These are phyloP conservation scores for Montipora capricornis DNA, from an alignment of 64 coral and sea anemone species.

Conservation along the genomic window DNA sequence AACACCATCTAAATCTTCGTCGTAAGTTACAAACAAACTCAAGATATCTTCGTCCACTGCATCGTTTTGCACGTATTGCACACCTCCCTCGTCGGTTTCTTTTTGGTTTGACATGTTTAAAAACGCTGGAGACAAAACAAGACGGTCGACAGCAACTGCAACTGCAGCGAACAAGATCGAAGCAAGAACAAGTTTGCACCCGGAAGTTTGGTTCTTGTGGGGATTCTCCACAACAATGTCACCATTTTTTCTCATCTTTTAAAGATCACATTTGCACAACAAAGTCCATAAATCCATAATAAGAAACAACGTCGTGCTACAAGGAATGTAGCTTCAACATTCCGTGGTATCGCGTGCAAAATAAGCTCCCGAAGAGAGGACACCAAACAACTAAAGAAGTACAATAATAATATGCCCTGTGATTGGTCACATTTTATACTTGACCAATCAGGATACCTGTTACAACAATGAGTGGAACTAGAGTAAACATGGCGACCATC, in stretches of 20 bases:
- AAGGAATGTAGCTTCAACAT: too few species aligned
- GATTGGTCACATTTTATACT: neutral
- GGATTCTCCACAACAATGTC: neutral
- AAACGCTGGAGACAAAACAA: constrained; percentile 24
- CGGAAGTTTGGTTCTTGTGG: constrained; percentile 4
- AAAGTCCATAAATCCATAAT: too few species aligned
- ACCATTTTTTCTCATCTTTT: neutral
- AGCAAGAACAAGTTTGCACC: neutral
- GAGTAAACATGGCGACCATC: constrained; percentile 73
- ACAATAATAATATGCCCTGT: neutral
- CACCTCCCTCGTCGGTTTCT: neutral
- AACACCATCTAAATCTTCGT: constrained; percentile 80
- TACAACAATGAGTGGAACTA: constrained; percentile 6
- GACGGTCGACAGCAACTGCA: constrained; percentile 22
- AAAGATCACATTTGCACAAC: neutral
- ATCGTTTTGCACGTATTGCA: neutral
- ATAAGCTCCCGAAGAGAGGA: too few species aligned
- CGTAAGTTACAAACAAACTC: constrained; percentile 85
- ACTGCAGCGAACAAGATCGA: constrained; percentile 3
- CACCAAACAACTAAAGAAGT: neutral
- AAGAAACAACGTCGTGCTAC: neutral
- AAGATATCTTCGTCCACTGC: constrained; percentile 59
- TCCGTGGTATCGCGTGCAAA: too few species aligned
- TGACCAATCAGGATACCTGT: constrained; percentile 27
- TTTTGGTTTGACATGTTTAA: neutral